These are phyloP conservation scores for Prionace glauca DNA, from an alignment of 2,797 vertebrate genomes.

Conservation along the genomic window DNA sequence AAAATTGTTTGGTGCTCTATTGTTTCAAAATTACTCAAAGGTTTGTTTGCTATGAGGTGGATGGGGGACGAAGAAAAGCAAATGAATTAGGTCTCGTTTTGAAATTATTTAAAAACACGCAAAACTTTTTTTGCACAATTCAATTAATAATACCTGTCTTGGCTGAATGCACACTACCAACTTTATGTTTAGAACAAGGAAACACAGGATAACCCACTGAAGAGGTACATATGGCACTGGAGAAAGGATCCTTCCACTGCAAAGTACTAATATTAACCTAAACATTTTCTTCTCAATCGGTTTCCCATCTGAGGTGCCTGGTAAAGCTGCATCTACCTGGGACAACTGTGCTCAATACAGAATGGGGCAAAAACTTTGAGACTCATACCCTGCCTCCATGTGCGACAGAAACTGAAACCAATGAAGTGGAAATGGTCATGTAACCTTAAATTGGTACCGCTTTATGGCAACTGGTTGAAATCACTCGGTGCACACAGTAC, in stretches of 20 bases:
- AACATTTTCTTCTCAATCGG: not conserved
- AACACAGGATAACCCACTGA: not conserved
- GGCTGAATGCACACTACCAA: not conserved
- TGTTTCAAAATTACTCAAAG: not conserved
- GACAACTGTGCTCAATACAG: not conserved
- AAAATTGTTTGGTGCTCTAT: not conserved
- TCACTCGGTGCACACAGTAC: not conserved
- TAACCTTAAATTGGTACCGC: not conserved
- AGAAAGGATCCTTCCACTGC: not conserved
- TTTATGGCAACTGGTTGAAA: not conserved
- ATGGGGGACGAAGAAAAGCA: too few species aligned
- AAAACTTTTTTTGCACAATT: not conserved
- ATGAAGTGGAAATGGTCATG: constrained; percentile 27
- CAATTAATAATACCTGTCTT: not conserved
- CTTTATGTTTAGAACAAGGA: not conserved
- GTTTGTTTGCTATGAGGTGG: not conserved
- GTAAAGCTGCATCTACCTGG: not conserved
- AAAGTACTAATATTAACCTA: not conserved
- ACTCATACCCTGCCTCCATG: not conserved
- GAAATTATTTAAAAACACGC: not conserved
- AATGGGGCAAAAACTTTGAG: not conserved
- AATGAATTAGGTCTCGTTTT: not conserved
- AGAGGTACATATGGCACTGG: not conserved
- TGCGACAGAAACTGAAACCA: not conserved
- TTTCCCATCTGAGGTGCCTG: not conserved